Evolutionary conservation across 37 sponge, comb jelly and placozoan genomes (phyloP).

Genomic region (Corticium candelabrum): DNA sequence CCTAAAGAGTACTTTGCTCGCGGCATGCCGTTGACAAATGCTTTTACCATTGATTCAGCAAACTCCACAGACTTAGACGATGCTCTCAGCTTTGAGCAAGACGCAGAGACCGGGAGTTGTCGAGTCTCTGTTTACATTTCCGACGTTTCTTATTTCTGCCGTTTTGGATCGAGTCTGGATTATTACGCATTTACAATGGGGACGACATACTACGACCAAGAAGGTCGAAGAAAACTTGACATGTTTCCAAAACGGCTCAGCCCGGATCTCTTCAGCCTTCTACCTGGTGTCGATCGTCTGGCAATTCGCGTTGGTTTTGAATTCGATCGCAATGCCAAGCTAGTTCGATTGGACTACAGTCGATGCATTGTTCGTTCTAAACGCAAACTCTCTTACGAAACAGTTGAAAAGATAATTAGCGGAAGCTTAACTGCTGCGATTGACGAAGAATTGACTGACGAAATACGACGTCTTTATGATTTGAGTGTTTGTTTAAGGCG

Average conservation of each 20-base stretch:
- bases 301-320: neutral
- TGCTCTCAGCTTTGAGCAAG: neutral
- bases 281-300: neutral
- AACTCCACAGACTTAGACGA: neutral
- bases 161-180: neutral
- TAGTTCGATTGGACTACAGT: neutral
- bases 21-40: neutral
- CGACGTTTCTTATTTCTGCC: neutral
- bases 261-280: neutral
- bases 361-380: neutral
- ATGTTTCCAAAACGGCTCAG: neutral
- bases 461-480: no score
- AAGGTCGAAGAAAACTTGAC: neutral
- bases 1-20: no score
- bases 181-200: neutral
- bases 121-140: neutral
- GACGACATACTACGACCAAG: neutral
- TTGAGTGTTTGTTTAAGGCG: no score
- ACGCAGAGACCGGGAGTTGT: neutral
- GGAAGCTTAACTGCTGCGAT: neutral
- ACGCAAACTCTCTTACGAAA: neutral
- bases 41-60: slow-evolving; percentile 6
- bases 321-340: neutral
- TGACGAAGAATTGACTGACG: no score
- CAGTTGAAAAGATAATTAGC: neutral